A percentile compares a stretch with the other conserved stretches of the same genome.
These are phyloP conservation scores for Rhadina sibilatrix DNA, from an alignment of 2,113 vertebrate genomes.

Conservation along the genomic window DNA sequence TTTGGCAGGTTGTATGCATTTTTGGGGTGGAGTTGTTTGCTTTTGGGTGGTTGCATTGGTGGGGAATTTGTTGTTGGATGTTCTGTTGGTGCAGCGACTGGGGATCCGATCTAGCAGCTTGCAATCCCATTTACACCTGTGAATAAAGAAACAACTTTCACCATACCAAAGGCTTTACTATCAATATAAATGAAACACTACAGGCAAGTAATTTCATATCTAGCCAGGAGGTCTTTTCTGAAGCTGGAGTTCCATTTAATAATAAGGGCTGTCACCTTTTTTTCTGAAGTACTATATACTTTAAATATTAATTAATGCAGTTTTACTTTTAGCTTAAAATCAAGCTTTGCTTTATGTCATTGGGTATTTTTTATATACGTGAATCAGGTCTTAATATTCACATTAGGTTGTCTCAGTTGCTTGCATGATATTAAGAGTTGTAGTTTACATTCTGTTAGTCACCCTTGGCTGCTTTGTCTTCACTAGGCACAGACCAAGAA, in stretches of 20 bases:
- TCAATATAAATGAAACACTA: background rate
- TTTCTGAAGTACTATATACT: background rate
- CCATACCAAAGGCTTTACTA: background rate
- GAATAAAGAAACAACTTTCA: background rate
- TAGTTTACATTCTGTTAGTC: background rate
- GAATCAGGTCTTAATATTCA: background rate
- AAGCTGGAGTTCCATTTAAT: background rate
- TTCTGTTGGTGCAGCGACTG: background rate
- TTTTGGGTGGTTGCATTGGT: background rate
- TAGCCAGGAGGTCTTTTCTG: background rate
- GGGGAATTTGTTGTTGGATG: background rate
- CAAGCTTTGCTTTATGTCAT: background rate
- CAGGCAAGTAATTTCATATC: background rate
- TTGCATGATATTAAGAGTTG: background rate
- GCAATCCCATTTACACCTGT: background rate
- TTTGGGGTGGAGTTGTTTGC: background rate
- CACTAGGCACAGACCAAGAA: background rate
- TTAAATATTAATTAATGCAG: background rate
- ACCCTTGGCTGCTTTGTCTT: background rate
- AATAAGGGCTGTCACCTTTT: background rate
- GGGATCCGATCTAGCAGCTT: background rate
- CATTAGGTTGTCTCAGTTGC: background rate
- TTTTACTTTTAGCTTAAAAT: slow-evolving; percentile 11
- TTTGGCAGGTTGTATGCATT: background rate
- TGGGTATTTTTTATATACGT: background rate